phyloP scores from a whole-genome alignment of 1,140 invertebrate species.

The Zaprionus lachaisei region DNA sequence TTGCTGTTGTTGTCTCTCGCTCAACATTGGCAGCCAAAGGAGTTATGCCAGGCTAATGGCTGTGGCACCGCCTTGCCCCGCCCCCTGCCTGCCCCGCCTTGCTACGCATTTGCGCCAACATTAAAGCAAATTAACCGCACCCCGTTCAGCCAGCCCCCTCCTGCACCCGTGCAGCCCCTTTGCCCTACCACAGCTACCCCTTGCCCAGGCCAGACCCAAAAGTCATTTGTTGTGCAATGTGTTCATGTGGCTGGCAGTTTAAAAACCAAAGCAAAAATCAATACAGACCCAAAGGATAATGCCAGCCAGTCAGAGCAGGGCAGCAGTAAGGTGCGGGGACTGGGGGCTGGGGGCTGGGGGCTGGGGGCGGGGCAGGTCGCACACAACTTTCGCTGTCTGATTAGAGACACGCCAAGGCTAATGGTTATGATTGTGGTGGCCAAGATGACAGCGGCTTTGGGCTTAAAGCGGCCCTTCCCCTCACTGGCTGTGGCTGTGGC shows the following conservation, averaged over 20 bases:
- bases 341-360: too few species aligned
- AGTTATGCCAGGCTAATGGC: conserved; percentile 75
- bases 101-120: conserved; percentile 59
- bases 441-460: conserved; percentile 74
- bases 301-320: background rate
- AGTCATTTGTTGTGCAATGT: conserved; percentile 83
- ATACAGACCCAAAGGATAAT: conserved; percentile 63
- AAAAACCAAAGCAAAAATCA: conserved; percentile 83
- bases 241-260: conserved; percentile 81
- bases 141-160: conserved; percentile 29
- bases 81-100: conserved; percentile 6
- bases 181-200: background rate
- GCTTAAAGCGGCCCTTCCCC: conserved; percentile 50
- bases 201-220: conserved; percentile 46
- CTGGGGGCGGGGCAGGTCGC: background rate
- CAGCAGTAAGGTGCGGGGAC: background rate
- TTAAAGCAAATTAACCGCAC: conserved; percentile 84
- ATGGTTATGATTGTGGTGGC: conserved; percentile 82
- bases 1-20: conserved; percentile 36
- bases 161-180: too few species aligned
- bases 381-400: conserved; percentile 70
- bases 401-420: conserved; percentile 78
- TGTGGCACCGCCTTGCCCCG: conserved; percentile 14
- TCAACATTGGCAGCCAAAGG: conserved; percentile 44
- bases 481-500: background rate